Conservation (phyloP, 2,113 vertebrate species). For the Dermatemys mawii region DNA sequence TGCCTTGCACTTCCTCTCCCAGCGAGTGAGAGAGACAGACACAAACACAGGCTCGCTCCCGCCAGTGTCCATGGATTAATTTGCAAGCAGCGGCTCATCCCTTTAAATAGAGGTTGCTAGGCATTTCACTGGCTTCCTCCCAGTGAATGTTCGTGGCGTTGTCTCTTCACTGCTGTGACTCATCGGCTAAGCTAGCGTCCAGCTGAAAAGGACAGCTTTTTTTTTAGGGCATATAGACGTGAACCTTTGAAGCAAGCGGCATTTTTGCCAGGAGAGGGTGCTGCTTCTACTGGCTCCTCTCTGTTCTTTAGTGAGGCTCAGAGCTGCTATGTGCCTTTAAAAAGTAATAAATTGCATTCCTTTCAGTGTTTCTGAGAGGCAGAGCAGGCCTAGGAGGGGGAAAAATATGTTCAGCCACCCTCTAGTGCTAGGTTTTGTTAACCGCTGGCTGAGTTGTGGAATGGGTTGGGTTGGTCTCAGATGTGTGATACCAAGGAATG, state of each 20-base stretch:
- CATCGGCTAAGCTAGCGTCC: background rate
- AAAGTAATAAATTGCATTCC: background rate
- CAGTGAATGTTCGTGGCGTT: rapidly evolving
- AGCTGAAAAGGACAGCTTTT: background rate
- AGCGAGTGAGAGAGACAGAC: background rate
- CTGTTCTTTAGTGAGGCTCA: background rate
- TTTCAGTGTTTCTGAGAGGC: background rate
- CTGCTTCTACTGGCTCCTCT: background rate
- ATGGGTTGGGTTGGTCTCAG: constrained; percentile 40
- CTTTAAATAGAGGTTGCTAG: background rate
- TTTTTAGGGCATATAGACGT: background rate
- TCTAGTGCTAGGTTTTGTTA: constrained; percentile 70
- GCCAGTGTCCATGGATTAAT: background rate
- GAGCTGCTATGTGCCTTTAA: background rate
- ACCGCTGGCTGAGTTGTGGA: background rate
- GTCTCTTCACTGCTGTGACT: constrained; percentile 42
- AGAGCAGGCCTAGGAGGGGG: background rate
- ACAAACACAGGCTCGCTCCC: background rate
- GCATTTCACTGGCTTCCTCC: background rate
- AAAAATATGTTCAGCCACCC: constrained; percentile 60
- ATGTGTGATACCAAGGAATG: background rate
- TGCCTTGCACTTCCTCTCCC: background rate
- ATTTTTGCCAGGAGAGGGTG: background rate
- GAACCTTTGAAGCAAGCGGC: background rate
- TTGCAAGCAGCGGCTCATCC: background rate